Evolutionary conservation across 2,113 vertebrate species (phyloP).

Genomic region (Tympanuchus pallidicinctus): DNA sequence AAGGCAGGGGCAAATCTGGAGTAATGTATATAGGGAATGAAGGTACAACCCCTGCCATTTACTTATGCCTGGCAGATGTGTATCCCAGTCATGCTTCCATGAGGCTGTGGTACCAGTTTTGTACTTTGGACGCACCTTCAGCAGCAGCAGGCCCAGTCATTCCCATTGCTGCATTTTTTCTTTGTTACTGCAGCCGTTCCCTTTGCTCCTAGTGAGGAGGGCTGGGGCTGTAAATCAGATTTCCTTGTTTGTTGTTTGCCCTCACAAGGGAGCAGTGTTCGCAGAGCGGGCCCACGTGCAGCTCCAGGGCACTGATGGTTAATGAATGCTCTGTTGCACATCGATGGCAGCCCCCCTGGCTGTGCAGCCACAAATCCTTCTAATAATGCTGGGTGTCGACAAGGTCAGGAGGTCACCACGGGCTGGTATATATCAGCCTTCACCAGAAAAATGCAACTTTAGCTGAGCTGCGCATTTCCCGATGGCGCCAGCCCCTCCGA

Average conservation of each 20-base stretch:
- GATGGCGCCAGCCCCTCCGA: slow-evolving; percentile 81
- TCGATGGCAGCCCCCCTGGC: neutral
- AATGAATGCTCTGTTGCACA: slow-evolving; percentile 19
- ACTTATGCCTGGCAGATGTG: fast-evolving
- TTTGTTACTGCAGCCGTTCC: neutral
- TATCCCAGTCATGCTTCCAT: neutral
- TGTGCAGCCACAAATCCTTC: slow-evolving; percentile 59
- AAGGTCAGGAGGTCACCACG: slow-evolving; percentile 45
- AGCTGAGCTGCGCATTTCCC: slow-evolving; percentile 61
- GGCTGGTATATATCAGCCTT: slow-evolving; percentile 44
- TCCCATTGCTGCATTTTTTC: neutral
- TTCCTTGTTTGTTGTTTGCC: neutral
- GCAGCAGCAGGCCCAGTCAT: neutral
- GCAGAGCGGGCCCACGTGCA: neutral
- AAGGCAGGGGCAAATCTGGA: neutral
- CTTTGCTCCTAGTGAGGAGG: neutral
- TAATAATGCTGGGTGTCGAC: slow-evolving; percentile 54
- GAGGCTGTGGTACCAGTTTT: fast-evolving
- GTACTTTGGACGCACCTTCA: neutral
- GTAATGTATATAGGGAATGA: fast-evolving
- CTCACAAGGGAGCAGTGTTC: neutral
- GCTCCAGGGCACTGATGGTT: neutral
- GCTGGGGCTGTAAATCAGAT: neutral
- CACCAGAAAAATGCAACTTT: slow-evolving; percentile 53
- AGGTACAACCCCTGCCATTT: neutral